Conservation (phyloP, 2,888 invertebrate genomes). For the Malthinus flaveolus region DNA sequence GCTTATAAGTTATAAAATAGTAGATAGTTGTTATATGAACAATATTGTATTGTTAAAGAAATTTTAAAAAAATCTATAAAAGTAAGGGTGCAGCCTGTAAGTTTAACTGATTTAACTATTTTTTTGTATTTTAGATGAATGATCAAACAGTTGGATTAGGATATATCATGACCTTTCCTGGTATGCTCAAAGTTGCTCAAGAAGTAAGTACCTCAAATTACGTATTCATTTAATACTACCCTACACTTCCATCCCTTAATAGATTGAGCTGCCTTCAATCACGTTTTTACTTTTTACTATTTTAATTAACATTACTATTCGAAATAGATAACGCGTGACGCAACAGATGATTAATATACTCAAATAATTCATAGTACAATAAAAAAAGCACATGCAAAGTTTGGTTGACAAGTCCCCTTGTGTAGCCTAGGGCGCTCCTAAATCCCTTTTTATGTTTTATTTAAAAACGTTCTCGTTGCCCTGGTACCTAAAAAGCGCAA, state of each 20-base stretch:
- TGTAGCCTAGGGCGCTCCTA: too few species aligned
- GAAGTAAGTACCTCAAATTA: conserved; percentile 11
- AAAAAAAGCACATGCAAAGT: background rate
- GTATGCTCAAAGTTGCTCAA: conserved; percentile 16
- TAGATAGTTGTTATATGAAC: too few species aligned
- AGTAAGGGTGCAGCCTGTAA: background rate
- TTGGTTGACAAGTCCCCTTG: too few species aligned
- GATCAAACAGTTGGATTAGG: conserved; percentile 6
- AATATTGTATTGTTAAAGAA: too few species aligned
- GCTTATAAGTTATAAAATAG: too few species aligned
- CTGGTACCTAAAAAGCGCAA: too few species aligned
- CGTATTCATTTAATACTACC: background rate
- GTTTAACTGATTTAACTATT: background rate
- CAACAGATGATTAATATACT: background rate
- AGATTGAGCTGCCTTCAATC: background rate
- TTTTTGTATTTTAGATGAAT: conserved; percentile 8
- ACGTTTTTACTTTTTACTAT: background rate
- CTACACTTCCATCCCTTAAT: too few species aligned
- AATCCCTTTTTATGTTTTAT: too few species aligned
- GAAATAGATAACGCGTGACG: background rate
- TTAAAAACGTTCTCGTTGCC: too few species aligned
- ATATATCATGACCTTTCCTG: conserved; percentile 17
- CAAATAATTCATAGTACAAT: background rate
- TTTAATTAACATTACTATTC: background rate
- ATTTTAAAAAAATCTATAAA: too few species aligned